These are phyloP conservation scores for Geophilus truncorum DNA, from an alignment of 2,888 invertebrate species.

Conservation along the genomic window DNA sequence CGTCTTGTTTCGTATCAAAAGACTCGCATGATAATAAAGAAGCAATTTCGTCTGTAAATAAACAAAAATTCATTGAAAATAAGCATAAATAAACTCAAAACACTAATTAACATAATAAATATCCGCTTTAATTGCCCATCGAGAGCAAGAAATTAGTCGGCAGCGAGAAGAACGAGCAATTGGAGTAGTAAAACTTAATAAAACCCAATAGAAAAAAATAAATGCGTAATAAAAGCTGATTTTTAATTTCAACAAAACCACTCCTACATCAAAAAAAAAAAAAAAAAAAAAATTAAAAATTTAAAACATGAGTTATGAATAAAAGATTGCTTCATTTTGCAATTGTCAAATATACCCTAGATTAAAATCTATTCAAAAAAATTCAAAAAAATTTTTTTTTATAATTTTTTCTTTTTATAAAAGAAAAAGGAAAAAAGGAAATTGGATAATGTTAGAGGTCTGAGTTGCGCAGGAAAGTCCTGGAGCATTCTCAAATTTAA, in stretches of 20 bases:
- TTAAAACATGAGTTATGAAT: neutral
- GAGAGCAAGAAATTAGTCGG: neutral
- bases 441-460: neutral
- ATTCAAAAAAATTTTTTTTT: neutral
- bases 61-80: constrained; percentile 29
- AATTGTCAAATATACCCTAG: neutral
- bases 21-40: constrained; percentile 49
- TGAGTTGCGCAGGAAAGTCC: neutral
- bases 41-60: constrained; percentile 49
- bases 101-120: neutral
- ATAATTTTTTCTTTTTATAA: no score
- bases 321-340: neutral
- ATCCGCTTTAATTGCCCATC: no score
- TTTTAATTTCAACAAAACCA: neutral
- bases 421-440: neutral
- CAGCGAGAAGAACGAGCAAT: neutral
- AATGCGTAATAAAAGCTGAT: neutral
- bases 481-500: neutral
- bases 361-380: neutral
- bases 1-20: constrained; percentile 48
- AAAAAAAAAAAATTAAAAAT: neutral
- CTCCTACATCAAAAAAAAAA: neutral
- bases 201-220: neutral
- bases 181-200: neutral
- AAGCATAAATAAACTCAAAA: neutral